phyloP scores from a whole-genome alignment of 2,888 invertebrate genomes.

The Lomographa bimaculata region DNA sequence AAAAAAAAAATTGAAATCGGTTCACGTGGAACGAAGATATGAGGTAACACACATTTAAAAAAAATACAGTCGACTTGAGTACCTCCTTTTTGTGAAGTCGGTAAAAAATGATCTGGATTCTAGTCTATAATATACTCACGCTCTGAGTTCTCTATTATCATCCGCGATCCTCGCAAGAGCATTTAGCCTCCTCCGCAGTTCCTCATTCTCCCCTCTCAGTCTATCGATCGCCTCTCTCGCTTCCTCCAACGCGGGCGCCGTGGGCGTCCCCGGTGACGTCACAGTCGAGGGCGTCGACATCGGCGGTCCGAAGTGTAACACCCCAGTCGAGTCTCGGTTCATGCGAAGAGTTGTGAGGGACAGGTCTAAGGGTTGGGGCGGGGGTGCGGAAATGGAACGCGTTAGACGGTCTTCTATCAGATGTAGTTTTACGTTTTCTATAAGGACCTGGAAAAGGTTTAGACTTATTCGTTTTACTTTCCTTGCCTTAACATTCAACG shows the following conservation, averaged over 20 bases:
- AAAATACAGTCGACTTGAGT: too few species aligned
- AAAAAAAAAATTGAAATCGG: too few species aligned
- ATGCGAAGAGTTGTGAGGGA: slow-evolving; percentile 88
- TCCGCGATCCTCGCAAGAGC: slow-evolving; percentile 80
- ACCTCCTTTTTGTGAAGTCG: too few species aligned
- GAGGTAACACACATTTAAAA: too few species aligned
- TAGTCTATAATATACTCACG: slow-evolving; percentile 66
- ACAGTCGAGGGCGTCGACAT: slow-evolving; percentile 49
- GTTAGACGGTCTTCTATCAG: slow-evolving; percentile 93
- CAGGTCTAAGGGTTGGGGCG: slow-evolving; percentile 90
- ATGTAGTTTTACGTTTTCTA: slow-evolving; percentile 90
- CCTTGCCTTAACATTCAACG: too few species aligned
- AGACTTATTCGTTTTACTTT: too few species aligned
- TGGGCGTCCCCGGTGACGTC: slow-evolving; percentile 56
- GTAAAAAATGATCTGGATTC: too few species aligned
- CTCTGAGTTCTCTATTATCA: slow-evolving; percentile 77
- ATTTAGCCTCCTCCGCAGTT: slow-evolving; percentile 70
- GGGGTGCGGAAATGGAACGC: slow-evolving; percentile 90
- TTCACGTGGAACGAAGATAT: too few species aligned
- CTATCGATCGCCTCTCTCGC: slow-evolving; percentile 64
- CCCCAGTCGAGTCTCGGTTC: slow-evolving; percentile 88
- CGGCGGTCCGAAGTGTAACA: slow-evolving; percentile 88
- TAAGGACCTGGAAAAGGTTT: slow-evolving; percentile 83
- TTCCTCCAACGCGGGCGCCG: slow-evolving; percentile 71
- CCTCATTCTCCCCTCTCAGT: slow-evolving; percentile 74